These are phyloP conservation scores for Copsychus sechellarum DNA, from an alignment of 2,113 vertebrate genomes.

Conservation along the genomic window DNA sequence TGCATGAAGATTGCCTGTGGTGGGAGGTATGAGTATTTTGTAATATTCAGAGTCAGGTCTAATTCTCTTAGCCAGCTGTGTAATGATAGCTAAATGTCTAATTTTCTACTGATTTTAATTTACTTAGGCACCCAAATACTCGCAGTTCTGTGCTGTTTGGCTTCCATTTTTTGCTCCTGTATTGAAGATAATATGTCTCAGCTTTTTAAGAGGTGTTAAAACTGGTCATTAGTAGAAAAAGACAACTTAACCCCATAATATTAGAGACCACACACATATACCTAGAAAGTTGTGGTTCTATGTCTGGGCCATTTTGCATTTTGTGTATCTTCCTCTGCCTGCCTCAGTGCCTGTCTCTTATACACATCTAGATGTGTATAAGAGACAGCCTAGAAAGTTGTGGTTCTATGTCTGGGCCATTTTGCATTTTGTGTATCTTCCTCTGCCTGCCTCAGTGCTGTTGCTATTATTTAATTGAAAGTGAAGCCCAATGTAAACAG, in stretches of 20 bases:
- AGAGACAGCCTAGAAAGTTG: background rate
- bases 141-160: background rate
- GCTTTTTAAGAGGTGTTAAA: background rate
- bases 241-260: background rate
- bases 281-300: background rate
- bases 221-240: background rate
- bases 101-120: background rate
- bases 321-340: background rate
- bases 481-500: background rate
- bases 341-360: too few species aligned
- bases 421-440: background rate
- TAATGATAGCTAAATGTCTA: background rate
- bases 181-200: background rate
- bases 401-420: background rate
- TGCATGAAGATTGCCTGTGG: background rate
- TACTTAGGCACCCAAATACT: background rate
- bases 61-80: background rate
- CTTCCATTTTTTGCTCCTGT: background rate
- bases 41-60: background rate
- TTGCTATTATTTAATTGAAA: background rate
- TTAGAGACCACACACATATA: background rate
- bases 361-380: too few species aligned
- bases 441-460: background rate
- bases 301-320: background rate
- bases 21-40: background rate